A percentile compares a stretch with the other conserved stretches of the same genome.
These are phyloP conservation scores for Stramonita haemastoma DNA, from an alignment of 2,888 invertebrate genomes.

Conservation along the genomic window DNA sequence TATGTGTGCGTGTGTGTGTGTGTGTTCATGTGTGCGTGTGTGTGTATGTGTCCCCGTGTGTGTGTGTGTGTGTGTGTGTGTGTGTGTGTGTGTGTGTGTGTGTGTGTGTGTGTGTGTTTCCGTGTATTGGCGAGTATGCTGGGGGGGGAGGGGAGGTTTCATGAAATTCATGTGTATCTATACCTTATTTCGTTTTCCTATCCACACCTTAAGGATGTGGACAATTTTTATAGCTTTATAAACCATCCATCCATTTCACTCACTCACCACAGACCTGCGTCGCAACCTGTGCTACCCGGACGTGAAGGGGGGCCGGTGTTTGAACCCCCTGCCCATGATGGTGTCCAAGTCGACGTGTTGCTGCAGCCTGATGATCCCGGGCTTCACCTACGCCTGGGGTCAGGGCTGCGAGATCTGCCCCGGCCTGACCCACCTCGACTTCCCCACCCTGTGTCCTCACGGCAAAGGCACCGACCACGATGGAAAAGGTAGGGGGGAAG, in stretches of 20 bases:
- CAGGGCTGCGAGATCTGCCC: constrained; percentile 88
- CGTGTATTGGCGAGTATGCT: not conserved
- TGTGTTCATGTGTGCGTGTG: not conserved
- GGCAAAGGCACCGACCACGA: constrained; percentile 88
- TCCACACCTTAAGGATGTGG: too few relatives aligned
- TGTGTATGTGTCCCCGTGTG: too few relatives aligned
- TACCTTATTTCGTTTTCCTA: too few relatives aligned
- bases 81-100: not conserved
- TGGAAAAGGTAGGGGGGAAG: constrained; percentile 82
- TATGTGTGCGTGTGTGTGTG: not conserved
- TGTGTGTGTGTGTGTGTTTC: not conserved
- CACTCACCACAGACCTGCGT: constrained; percentile 84
- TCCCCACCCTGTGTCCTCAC: constrained; percentile 86
- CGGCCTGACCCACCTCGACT: constrained; percentile 83
- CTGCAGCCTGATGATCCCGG: constrained; percentile 82
- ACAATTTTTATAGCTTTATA: too few relatives aligned
- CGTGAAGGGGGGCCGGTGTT: constrained; percentile 86
- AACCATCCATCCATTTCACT: too few relatives aligned
- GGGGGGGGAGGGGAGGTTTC: too few relatives aligned
- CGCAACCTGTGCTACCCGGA: constrained; percentile 89
- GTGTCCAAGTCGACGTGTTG: constrained; percentile 92
- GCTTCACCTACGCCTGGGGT: constrained; percentile 85
- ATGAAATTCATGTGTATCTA: too few relatives aligned
- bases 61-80: not conserved
- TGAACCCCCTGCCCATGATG: constrained; percentile 85